Evolutionary conservation across 2,797 vertebrate species (phyloP), one percentile per base, ranked within the genome.

Genomic region (Hydrolagus colliei): DNA sequence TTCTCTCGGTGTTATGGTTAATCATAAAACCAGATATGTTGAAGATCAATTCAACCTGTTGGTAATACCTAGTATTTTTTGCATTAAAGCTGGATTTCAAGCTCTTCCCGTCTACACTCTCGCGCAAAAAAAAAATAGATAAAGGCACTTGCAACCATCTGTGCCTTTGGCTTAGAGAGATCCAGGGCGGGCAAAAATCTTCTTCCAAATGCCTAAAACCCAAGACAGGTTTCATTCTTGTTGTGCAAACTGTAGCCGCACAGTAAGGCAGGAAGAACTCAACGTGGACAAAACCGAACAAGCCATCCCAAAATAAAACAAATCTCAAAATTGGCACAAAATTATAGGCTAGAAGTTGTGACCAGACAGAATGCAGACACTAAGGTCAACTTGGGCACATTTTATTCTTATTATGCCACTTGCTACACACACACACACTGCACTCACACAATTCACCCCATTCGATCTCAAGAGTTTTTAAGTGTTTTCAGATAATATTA

Each of bases 101-200:
- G 79, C 6, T 52, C 41, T 68, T 71, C 27, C 22, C 68, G 63
- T 52, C 41, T 52, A 3, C 41, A 3, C 41, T 52, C 41, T 52
- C 32, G 1, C 27, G 1, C 27, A 27, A 27, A 27, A 27, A 27
- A 85, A 74, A 88, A 89, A 87, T 18, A 59, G 18, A 86, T 86
- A 90, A 90, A 93, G 93, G 93, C 93, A 93, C 93, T 93, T 90
- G 87, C 90, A 91, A 91, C 89, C 89, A 89, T 88, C 91, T 88
- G 91, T 84, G 90, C 91, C 92, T 92, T 92, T 87, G 86, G 90
- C 91, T 91, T 90, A 87, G 91, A 87, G 91, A 68, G 65, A 2
- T 71, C 79, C 79, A 68, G 16, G 71, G 79, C 9, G 18, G 32
- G 71, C 65, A 71, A 9, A 6, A 4, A 10, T 84, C 32, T 68